Conservation (phyloP, 2,113 vertebrate genomes). For the Amia ocellicauda region DNA sequence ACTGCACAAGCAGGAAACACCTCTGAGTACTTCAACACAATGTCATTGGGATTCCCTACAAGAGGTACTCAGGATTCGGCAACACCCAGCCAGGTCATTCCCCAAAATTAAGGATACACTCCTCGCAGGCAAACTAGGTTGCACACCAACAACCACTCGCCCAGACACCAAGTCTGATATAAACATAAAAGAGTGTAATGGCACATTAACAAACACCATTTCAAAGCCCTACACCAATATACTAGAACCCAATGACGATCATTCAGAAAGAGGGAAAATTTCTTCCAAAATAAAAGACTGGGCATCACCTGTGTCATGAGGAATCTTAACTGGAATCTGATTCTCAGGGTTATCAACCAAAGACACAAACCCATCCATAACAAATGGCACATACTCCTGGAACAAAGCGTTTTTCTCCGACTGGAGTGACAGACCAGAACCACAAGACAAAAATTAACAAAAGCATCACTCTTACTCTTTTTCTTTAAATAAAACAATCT, state of each 20-base stretch:
- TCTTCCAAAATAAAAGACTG: too few species aligned
- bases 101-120: conserved; percentile 6
- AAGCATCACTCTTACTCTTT: too few species aligned
- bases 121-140: background rate
- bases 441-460: too few species aligned
- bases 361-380: too few species aligned
- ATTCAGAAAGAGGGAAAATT: background rate
- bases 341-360: too few species aligned
- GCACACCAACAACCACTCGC: background rate
- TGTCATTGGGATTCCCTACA: background rate
- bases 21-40: background rate
- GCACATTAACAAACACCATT: background rate
- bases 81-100: background rate
- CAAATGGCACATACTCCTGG: too few species aligned
- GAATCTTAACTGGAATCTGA: too few species aligned
- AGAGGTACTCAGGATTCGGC: background rate
- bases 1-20: conserved; percentile 3
- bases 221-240: background rate
- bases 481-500: too few species aligned
- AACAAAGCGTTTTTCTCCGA: too few species aligned
- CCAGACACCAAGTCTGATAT: background rate
- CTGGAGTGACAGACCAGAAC: too few species aligned
- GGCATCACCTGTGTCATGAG: too few species aligned
- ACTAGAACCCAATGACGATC: background rate
- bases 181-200: background rate